Base-by-base conservation (phyloP, 1,140 invertebrate species). In the Coelopa frigida region DNA sequence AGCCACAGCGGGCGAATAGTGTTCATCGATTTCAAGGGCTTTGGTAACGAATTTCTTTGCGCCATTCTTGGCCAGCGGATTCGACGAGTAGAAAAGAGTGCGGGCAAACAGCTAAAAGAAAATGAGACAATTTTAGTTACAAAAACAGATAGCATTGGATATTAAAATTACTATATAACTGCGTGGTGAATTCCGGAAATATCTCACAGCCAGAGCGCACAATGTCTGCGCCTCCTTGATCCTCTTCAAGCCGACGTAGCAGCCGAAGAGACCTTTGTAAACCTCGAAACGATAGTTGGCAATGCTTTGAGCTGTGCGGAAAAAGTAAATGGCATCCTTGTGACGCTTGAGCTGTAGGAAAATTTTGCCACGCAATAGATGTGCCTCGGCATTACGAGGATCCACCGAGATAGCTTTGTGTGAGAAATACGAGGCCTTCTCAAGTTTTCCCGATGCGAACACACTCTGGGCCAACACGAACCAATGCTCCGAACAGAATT, bases 351-450 rank as follows among this genome's bases (percentile, higher is more conserved):
- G 65, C 24, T 83, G 78, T 15, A 79, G 68, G 8, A 86, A 71
- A 27, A 85, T 76, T 44, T 75, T 75, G 2, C 81, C 85, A 47
- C 84, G 80, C 6, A 87, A 58, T 29, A 88, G 71, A 8, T 83
- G 68, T 1, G 83, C 83, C 60, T 88, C 84, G n/a, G 85, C 72
- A 57, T 78, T 76, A 5, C 70, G 71, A 4, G 71, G 64, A 58
- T 74, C 70, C n/a, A 76, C 31, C 7, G 61, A 62, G 29, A 78
- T 64, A 0, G 76, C 74, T 49, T 77, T 75, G 55, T 80, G 72
- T 3, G 77, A 75, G 63, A 83, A 80, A 44, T 75, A 78, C 14
- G 79, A 70, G 1, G 80, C 78, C 37, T 78, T 72, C 20, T 72
- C 73, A 40, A 72, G 68, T 50, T 80, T 78, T 31, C 75, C 72